phyloP scores from a whole-genome alignment of 2,113 vertebrate genomes.

The Corythaixoides concolor region DNA sequence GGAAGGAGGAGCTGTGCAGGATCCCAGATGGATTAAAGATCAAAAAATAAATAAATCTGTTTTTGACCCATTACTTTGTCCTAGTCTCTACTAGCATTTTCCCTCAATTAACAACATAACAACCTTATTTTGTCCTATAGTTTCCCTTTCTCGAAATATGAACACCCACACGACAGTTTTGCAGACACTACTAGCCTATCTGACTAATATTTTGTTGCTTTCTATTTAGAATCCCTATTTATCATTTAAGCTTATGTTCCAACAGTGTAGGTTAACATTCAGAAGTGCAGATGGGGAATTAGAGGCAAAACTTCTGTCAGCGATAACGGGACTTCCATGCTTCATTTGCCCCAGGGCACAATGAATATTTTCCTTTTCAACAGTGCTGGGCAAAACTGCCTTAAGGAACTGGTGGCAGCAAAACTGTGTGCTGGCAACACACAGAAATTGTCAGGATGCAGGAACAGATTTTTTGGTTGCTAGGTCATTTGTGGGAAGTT shows the following conservation, averaged over 20 bases:
- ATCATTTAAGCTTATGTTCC: not conserved
- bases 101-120: not conserved
- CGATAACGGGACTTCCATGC: constrained; percentile 10
- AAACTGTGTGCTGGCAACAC: not conserved
- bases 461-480: not conserved
- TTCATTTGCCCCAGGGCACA: constrained; percentile 23
- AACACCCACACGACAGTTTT: not conserved
- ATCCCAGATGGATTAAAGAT: not conserved
- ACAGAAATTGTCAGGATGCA: not conserved
- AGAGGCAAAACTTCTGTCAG: constrained; percentile 53
- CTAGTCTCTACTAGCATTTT: not conserved
- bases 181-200: not conserved
- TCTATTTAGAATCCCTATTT: constrained; percentile 33
- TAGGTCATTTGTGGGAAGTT: not conserved
- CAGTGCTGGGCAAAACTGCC: not conserved
- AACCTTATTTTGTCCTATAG: not conserved
- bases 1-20: not conserved
- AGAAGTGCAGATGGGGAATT: constrained; percentile 48
- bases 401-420: not conserved
- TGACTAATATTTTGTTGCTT: constrained; percentile 27
- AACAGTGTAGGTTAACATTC: constrained; percentile 10
- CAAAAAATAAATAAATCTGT: not conserved
- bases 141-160: not conserved
- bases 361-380: constrained; percentile 10
- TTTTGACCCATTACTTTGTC: not conserved